These are phyloP conservation scores for Cynodonichthys magdalenae DNA, from an alignment of 2,797 vertebrate genomes.

Conservation along the genomic window DNA sequence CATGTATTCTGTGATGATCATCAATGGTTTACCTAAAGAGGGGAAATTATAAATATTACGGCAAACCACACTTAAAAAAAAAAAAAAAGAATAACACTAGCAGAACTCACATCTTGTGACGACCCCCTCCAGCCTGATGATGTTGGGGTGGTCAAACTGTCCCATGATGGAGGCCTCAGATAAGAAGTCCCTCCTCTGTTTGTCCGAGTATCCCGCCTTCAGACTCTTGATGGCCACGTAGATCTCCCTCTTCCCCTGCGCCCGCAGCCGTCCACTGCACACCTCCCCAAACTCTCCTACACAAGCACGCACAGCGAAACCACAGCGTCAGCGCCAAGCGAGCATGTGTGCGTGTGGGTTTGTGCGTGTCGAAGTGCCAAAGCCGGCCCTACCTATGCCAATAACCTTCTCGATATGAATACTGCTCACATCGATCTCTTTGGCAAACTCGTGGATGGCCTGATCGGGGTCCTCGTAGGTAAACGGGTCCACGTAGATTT, in stretches of 20 bases:
- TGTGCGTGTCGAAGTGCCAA: conserved; percentile 14
- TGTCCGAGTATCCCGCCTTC: conserved; percentile 96
- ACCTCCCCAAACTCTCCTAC: conserved; percentile 97
- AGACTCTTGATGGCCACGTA: conserved; percentile 98
- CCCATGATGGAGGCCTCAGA: conserved; percentile 99
- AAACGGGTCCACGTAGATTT: conserved; percentile 98
- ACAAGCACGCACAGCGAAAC: conserved; percentile 32
- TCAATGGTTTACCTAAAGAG: conserved; percentile 89
- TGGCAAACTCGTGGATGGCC: conserved; percentile 99
- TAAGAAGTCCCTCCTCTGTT: conserved; percentile 95
- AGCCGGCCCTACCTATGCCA: conserved; percentile 91
- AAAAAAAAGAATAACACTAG: background rate
- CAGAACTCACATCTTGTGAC: conserved; percentile 92
- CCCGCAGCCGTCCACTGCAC: conserved; percentile 94
- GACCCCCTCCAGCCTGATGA: conserved; percentile 96
- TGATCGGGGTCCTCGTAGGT: conserved; percentile 99
- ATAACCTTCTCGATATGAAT: conserved; percentile 99
- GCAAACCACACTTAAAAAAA: background rate
- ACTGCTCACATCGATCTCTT: conserved; percentile 97
- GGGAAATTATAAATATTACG: conserved; percentile 10
- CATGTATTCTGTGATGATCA: conserved; percentile 98
- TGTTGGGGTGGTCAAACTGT: conserved; percentile 97
- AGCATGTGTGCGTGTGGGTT: conserved; percentile 54
- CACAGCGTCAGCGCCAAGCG: conserved; percentile 53
- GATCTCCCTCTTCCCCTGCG: conserved; percentile 95